Base-by-base conservation (phyloP, 2,888 invertebrate species). In the Orchesella flavescens region DNA sequence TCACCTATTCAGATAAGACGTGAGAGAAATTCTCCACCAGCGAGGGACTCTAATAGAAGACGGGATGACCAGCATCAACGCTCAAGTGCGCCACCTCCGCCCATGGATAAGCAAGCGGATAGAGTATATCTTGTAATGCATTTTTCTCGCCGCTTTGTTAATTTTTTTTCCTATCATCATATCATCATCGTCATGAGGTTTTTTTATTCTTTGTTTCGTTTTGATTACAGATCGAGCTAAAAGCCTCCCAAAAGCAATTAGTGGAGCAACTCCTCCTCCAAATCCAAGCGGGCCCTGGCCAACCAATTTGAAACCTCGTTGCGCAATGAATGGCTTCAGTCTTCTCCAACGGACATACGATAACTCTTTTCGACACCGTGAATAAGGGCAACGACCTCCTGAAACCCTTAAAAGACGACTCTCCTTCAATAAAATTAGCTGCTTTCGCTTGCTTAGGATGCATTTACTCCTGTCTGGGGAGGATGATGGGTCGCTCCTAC, bases 401-500 rank as follows among this genome's bases (percentile, higher is more conserved):
- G 79, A 96, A 96, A 91, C 96, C 96, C 89, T 34, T n/a, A 7
- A 98, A 97, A 90, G 99, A 99, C 92, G 99, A 99, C 90, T 98
- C 98, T 0, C 97, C 97, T 0, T 97, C 96, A 88, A 97, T 97
- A 3, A 94, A 96, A 92, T 91, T 99, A 88, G 97, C 98, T 89
- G 98, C 99, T 17, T 96, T 99, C 89, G 95, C 97, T 88, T 97
- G 98, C 89, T 93, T 97, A 81, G 99, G 98, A 49, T 95, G 95
- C 85, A 97, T 99, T 97, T 99, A 99, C 91, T 97, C 98, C 90
- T 97, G 96, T 90, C 92, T 99, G 21, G 99, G 99, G 0, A 93
- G 99, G 86, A 98, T 99, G 97, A 99, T 98, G 94, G 99, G 99
- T 0, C 92, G 99, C 86, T 97, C 98, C 0, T 99, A 98, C 89